Evolutionary conservation across 2,113 vertebrate genomes (phyloP), one percentile per base, ranked within the genome.

Genomic region (Macquaria ambigua): DNA sequence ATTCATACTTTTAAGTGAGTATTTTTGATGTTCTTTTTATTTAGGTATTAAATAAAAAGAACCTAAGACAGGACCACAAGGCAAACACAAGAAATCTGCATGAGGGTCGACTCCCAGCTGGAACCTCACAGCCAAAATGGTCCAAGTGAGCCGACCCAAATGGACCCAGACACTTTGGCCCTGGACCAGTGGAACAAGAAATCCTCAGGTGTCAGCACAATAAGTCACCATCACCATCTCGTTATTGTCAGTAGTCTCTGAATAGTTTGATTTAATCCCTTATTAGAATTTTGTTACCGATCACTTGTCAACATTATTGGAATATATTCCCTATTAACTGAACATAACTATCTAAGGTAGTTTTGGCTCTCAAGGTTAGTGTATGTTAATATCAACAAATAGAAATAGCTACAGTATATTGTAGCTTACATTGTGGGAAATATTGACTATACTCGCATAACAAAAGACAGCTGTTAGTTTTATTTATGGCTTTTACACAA

Each of bases 141-240:
- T 82, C 25, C 12, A 74, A 52, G 64, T 88, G 90, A 0, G 85
- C 93, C 20, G 94, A 95, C 14, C 69, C 20, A 91, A 95, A 10
- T 86, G 59, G 94, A 95, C 18, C 70, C 23, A 92, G 95, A 10
- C 89, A 71, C 55, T 97, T 98, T 90, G 94, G 95, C 31, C 95
- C 96, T 20, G 90, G 76, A 1, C 94, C 88, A 43, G 95, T 95
- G 0, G 93, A 97, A 83, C 90, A 93, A 77, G 96, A 97, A 20
- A 90, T 97, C 89, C 93, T 95, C 31, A 96, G 94, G 79, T 97
- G 95, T 88, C 95, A 96, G 92, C 91, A 75, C 84, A 95, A 96
- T 77, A 96, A 96, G 75, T 7, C 94, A 90, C 11, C 96, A 0
- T 92, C 95, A n/a, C 95, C 95, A 5, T 84, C 84, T 71, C 90